These are phyloP conservation scores for Melanocharis versteri DNA, from an alignment of 2,113 vertebrate species.

Conservation along the genomic window DNA sequence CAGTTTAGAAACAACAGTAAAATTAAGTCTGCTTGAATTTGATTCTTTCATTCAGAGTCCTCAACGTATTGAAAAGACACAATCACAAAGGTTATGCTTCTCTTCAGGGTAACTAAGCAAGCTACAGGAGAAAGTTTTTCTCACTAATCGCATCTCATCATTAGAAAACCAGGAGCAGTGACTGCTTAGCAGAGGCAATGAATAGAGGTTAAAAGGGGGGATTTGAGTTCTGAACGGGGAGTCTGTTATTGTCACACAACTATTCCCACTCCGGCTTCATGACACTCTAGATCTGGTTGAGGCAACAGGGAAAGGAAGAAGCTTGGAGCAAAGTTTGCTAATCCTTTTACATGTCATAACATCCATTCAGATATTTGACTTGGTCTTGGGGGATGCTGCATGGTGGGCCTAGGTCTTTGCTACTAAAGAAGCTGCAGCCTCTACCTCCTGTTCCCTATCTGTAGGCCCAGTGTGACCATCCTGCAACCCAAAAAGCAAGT, in stretches of 20 bases:
- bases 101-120: neutral
- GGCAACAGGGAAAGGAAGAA: neutral
- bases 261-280: neutral
- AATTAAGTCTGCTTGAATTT: neutral
- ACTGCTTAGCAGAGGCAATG: neutral
- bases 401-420: neutral
- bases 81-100: neutral
- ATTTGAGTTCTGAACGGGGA: neutral
- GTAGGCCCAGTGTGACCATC: neutral
- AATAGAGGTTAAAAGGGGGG: neutral
- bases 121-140: neutral
- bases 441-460: neutral
- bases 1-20: neutral
- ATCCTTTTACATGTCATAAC: neutral
- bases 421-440: neutral
- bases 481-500: neutral
- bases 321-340: neutral
- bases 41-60: neutral
- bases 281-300: neutral
- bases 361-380: neutral
- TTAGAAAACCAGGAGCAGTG: neutral
- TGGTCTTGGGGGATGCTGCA: neutral
- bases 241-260: neutral
- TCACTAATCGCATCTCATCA: neutral
- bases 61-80: neutral